A percentile compares a stretch with the other conserved stretches of the same genome.
Conservation (phyloP, 2,888 invertebrate genomes). For the Drosophila prostipennis region DNA sequence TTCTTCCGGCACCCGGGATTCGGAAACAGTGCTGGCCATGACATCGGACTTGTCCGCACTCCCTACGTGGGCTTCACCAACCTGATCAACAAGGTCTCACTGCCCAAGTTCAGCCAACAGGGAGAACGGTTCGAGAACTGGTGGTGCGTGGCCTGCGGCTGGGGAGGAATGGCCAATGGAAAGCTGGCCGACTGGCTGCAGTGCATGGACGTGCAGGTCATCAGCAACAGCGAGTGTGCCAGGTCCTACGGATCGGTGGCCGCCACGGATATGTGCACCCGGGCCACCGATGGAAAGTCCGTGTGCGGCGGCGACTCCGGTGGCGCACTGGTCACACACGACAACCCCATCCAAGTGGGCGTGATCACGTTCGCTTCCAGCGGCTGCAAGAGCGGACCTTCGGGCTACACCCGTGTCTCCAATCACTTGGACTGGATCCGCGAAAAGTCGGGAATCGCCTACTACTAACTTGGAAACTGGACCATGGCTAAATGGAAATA, state of each 20-base stretch:
- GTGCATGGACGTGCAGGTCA: constrained; percentile 59
- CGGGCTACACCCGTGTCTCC: constrained; percentile 62
- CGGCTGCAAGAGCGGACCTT: constrained; percentile 51
- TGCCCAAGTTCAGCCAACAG: constrained; percentile 31
- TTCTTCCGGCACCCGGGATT: constrained; percentile 53
- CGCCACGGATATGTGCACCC: constrained; percentile 38
- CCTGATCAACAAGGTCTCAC: constrained; percentile 20
- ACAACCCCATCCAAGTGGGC: constrained; percentile 52
- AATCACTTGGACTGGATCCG: constrained; percentile 70
- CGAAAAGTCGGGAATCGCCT: constrained; percentile 51
- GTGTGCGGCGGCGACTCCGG: constrained; percentile 84
- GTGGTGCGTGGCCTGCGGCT: constrained; percentile 54
- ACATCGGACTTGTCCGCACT: constrained; percentile 53
- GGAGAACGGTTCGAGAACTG: constrained; percentile 37
- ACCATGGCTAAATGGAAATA: background rate
- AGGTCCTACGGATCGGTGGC: constrained; percentile 79
- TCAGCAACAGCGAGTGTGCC: constrained; percentile 78
- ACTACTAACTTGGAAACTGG: constrained; percentile 26
- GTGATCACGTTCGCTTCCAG: constrained; percentile 51
- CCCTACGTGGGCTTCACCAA: constrained; percentile 36
- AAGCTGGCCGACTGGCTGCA: constrained; percentile 72
- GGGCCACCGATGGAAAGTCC: constrained; percentile 60
- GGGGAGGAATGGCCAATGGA: constrained; percentile 59
- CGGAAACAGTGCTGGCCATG: constrained; percentile 42
- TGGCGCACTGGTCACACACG: constrained; percentile 77